Base-by-base conservation (phyloP, 2,888 invertebrate species). In the Clostera curtula region DNA sequence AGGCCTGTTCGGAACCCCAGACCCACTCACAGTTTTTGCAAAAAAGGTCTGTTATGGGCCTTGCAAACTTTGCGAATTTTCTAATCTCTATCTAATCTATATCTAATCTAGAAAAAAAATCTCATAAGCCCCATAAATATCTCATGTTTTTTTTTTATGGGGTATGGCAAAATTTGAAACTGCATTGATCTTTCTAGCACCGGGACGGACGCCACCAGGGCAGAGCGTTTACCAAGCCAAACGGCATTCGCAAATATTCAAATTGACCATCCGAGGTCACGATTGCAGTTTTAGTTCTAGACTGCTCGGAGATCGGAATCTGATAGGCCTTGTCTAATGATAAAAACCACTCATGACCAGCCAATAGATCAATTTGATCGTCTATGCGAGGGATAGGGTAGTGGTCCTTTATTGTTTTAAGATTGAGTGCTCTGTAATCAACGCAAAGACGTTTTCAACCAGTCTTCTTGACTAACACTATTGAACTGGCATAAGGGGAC, bases 191-290 rank as follows among this genome's bases (percentile, higher is more conserved):
- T 24, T 29, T 2, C 7, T 11, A 2, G 6, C 2, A 4, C 29
- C 29, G 1, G 36, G 33, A 10, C 33, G 10, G 2, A 36, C 22
- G 1, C 38, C 30, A 5, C 31, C 19, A 2, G 24, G 23, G 9
- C 5, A 36, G 36, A 1, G 40, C 36, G 15, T 18, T 24, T 9
- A 18, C 24, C 5, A 24, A 16, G 2, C 24, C 24, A 12, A 27
- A 33, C 1, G 33, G 29, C 29, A 34, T 34, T 10, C 29, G 14
- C 7, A 28, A 30, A 26, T 25, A 36, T 16, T 39, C 34, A 17
- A 9, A 39, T 13, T 30, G 32, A 3, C 31, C 37, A 3, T n/a
- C n/a, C n/a, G n/a, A n/a, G n/a, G n/a, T n/a, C n/a, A n/a, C n/a
- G n/a, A n/a, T n/a, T n/a, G n/a, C n/a, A n/a, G n/a, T n/a, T n/a